phyloP scores from a whole-genome alignment of 2,797 vertebrate genomes.

The Acestrorhynchus altus region DNA sequence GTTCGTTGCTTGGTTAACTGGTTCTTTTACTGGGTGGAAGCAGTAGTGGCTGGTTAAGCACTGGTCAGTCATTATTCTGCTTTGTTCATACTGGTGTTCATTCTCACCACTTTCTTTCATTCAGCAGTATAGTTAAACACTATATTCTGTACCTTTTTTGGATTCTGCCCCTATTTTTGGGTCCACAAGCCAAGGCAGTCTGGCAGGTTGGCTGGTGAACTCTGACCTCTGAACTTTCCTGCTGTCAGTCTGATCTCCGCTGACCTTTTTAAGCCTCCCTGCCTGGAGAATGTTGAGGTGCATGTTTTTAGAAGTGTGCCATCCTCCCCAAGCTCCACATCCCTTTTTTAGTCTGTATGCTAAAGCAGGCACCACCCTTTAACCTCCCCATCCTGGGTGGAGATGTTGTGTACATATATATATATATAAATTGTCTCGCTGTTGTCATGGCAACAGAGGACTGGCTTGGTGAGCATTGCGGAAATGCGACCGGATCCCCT shows the following conservation, averaged over 20 bases:
- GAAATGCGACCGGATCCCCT: slow-evolving; percentile 83
- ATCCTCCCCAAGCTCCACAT: not conserved
- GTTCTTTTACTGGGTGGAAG: no score
- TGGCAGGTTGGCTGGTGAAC: slow-evolving; percentile 15
- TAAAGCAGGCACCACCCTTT: slow-evolving; percentile 21
- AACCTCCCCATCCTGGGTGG: slow-evolving; percentile 28
- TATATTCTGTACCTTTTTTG: not conserved
- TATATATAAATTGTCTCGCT: slow-evolving; percentile 38
- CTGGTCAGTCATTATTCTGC: no score
- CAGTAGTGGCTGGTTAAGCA: no score
- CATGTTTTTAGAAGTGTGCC: slow-evolving; percentile 19
- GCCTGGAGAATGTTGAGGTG: slow-evolving; percentile 15
- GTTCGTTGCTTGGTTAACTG: no score
- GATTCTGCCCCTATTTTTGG: not conserved
- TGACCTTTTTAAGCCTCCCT: slow-evolving; percentile 66
- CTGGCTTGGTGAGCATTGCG: slow-evolving; percentile 69
- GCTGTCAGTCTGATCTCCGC: slow-evolving; percentile 69
- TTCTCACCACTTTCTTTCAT: not conserved
- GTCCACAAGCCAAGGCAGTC: not conserved
- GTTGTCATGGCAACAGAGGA: slow-evolving; percentile 88
- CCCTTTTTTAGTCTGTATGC: slow-evolving; percentile 3
- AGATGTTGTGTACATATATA: slow-evolving; percentile 22
- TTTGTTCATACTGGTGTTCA: no score
- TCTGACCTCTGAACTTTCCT: slow-evolving; percentile 33
- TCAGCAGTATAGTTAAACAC: not conserved